Evolutionary conservation across 2,113 vertebrate genomes (phyloP).

Genomic region (Scomber colias): DNA sequence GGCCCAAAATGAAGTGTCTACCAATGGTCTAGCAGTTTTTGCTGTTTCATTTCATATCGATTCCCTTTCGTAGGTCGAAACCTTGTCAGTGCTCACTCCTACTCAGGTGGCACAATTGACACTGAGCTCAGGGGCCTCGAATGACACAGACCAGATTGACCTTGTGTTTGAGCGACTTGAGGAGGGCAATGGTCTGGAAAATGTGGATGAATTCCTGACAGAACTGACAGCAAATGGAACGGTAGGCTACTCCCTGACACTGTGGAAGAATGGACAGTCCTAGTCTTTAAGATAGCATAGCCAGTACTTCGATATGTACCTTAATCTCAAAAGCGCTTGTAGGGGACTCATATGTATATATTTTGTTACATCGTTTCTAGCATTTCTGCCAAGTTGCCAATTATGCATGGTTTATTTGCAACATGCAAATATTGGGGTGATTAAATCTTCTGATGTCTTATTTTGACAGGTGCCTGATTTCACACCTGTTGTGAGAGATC

Average conservation of each 20-base stretch:
- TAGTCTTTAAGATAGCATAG: background rate
- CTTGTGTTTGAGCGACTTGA: slow-evolving; percentile 37
- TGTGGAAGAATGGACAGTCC: background rate
- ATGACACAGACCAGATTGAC: slow-evolving; percentile 40
- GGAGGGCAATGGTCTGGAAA: slow-evolving; percentile 36
- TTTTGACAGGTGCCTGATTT: too few relatives aligned
- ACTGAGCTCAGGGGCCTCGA: slow-evolving; percentile 33
- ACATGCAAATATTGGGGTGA: too few relatives aligned
- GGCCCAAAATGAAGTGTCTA: background rate
- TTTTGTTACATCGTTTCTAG: too few relatives aligned
- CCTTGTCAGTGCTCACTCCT: slow-evolving; percentile 54
- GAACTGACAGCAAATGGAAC: slow-evolving; percentile 5
- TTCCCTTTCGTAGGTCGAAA: slow-evolving; percentile 24
- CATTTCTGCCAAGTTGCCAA: too few relatives aligned
- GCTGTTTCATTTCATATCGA: slow-evolving; percentile 3
- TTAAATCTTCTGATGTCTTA: too few relatives aligned
- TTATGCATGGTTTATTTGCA: too few relatives aligned
- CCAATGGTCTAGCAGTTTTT: too few relatives aligned
- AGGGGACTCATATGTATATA: too few relatives aligned
- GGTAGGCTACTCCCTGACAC: slow-evolving; percentile 20
- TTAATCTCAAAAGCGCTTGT: background rate
- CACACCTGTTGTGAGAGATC: too few relatives aligned
- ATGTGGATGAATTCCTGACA: slow-evolving; percentile 35
- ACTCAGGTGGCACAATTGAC: slow-evolving; percentile 59
- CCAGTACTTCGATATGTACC: background rate